A percentile compares a stretch with the other conserved stretches of the same genome.
Conservation (phyloP, 2,797 vertebrate species). For the Pseudochromis fuscus region DNA sequence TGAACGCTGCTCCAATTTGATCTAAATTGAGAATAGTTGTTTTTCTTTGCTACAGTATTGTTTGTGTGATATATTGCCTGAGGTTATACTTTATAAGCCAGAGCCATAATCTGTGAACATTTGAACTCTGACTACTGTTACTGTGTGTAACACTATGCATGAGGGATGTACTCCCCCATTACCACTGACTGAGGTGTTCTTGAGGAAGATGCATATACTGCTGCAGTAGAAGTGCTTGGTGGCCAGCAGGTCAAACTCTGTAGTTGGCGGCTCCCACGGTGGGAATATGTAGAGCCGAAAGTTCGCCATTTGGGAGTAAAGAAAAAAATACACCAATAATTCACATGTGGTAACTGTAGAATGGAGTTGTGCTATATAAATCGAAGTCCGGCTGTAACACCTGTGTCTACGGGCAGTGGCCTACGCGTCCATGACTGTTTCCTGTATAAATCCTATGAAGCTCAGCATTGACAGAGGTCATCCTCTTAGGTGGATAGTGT, state of each 20-base stretch:
- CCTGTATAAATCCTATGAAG: no score
- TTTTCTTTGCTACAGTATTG: not conserved
- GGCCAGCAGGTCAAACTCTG: not conserved
- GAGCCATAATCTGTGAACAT: slow-evolving; percentile 8
- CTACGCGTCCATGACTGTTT: no score
- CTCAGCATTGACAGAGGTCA: no score
- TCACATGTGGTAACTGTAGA: no score
- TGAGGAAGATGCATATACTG: not conserved
- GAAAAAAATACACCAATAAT: no score
- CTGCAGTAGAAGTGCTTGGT: not conserved
- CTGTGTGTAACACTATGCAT: not conserved
- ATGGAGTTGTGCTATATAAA: no score
- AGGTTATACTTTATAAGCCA: slow-evolving; percentile 1
- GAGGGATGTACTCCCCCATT: not conserved
- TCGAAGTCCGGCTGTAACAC: no score
- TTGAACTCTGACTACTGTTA: slow-evolving; percentile 7
- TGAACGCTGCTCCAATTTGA: not conserved
- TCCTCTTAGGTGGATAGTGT: no score
- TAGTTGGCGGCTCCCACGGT: no score
- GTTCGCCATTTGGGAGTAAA: no score
- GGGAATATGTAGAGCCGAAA: no score
- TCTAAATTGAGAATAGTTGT: not conserved
- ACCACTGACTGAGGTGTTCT: not conserved
- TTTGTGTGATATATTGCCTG: not conserved
- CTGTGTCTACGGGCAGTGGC: no score